phyloP scores from a whole-genome alignment of 2,888 invertebrate genomes.

The Stenchaetothrips biformis region DNA sequence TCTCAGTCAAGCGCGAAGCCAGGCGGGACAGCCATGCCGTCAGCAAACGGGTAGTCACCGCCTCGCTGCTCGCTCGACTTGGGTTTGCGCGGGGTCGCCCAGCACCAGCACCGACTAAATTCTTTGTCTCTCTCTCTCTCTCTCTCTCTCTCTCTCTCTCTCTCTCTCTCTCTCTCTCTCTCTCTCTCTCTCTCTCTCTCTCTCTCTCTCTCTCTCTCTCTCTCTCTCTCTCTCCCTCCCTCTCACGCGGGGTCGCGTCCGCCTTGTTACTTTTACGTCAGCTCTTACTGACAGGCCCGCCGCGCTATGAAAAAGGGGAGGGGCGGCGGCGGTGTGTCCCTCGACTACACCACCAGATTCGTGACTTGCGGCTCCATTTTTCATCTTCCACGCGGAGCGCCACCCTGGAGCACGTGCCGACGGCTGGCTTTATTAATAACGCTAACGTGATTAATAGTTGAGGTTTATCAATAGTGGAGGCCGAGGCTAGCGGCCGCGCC shows the following conservation, averaged over 20 bases:
- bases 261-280: neutral
- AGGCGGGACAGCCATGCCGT: too few relatives aligned
- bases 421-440: too few relatives aligned
- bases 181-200: neutral
- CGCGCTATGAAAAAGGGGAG: neutral
- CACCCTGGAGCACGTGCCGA: too few relatives aligned
- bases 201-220: neutral
- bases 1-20: too few relatives aligned
- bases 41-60: too few relatives aligned
- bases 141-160: neutral
- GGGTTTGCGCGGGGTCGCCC: too few relatives aligned
- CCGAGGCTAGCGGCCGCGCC: too few relatives aligned
- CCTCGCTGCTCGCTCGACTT: too few relatives aligned
- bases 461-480: too few relatives aligned
- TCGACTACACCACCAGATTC: slow-evolving; percentile 2
- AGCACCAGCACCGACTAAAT: too few relatives aligned
- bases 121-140: neutral
- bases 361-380: slow-evolving; percentile 6
- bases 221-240: neutral
- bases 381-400: neutral
- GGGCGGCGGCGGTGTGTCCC: neutral
- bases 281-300: neutral
- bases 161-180: neutral
- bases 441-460: too few relatives aligned
- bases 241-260: slow-evolving; percentile 39